phyloP scores from a whole-genome alignment of 2,888 invertebrate genomes.

The Chelonus formosanus region DNA sequence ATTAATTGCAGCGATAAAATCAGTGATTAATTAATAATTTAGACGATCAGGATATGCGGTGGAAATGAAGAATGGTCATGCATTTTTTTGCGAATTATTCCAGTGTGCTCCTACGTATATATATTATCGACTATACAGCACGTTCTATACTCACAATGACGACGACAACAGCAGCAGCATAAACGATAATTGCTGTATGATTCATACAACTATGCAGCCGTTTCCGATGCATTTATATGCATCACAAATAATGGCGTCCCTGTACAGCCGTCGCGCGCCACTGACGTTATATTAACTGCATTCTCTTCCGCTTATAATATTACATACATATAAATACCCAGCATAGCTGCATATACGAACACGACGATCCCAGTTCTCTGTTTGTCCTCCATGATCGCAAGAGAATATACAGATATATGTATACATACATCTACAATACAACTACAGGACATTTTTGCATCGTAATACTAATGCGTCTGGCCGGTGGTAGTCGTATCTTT shows the following conservation, averaged over 20 bases:
- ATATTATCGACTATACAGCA: too few species aligned
- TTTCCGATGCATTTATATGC: slow-evolving; percentile 56
- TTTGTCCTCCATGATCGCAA: background rate
- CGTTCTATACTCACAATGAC: too few species aligned
- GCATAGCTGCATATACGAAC: background rate
- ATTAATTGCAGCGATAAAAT: too few species aligned
- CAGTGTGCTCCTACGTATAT: too few species aligned
- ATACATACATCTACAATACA: slow-evolving; percentile 1
- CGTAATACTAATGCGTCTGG: slow-evolving; percentile 14
- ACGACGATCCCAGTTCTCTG: background rate
- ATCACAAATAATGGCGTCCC: slow-evolving; percentile 51
- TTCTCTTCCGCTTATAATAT: slow-evolving; percentile 50
- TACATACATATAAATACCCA: slow-evolving; percentile 9
- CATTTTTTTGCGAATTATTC: too few species aligned
- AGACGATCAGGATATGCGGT: too few species aligned
- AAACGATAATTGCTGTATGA: slow-evolving; percentile 58
- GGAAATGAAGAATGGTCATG: too few species aligned
- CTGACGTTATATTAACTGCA: slow-evolving; percentile 49
- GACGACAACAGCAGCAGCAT: slow-evolving; percentile 33
- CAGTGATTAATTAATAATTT: too few species aligned
- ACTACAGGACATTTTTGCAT: slow-evolving; percentile 43
- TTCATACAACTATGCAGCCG: slow-evolving; percentile 57
- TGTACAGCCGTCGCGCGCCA: slow-evolving; percentile 33
- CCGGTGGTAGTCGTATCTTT: slow-evolving; percentile 3
- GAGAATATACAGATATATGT: background rate